Evolutionary conservation across 2,113 vertebrate species (phyloP).

Genomic region (Dromas ardeola): DNA sequence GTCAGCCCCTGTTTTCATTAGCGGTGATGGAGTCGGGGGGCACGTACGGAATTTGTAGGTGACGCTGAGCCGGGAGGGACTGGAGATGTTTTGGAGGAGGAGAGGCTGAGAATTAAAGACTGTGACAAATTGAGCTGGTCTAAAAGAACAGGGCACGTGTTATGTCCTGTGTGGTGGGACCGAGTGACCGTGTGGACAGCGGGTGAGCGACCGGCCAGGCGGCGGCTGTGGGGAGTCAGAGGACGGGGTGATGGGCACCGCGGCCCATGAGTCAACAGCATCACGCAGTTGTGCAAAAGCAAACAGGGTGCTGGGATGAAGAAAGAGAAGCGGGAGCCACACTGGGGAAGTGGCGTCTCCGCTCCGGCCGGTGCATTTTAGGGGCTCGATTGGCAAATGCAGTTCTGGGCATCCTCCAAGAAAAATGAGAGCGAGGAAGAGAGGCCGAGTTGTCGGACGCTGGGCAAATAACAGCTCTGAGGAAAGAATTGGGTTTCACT

Average conservation of each 20-base stretch:
- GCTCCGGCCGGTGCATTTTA: not conserved
- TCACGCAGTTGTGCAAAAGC: not conserved
- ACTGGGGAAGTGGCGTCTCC: rapidly evolving
- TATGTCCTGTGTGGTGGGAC: not conserved
- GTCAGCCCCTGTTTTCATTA: not conserved
- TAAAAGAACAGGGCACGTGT: not conserved
- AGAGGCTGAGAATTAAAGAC: not conserved
- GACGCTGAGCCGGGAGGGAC: not conserved
- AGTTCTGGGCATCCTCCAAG: not conserved
- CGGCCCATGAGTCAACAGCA: not conserved
- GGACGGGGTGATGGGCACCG: not conserved
- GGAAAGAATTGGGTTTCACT: not conserved
- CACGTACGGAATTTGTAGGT: not conserved
- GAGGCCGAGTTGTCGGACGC: not conserved
- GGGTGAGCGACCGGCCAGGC: not conserved
- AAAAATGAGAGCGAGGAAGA: not conserved
- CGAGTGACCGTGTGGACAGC: not conserved
- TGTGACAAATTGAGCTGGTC: not conserved
- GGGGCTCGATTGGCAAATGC: not conserved
- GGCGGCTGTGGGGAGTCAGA: not conserved
- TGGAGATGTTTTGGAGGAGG: not conserved
- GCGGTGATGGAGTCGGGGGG: not conserved
- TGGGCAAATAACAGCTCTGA: not conserved
- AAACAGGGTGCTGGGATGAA: not conserved
- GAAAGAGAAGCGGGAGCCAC: not conserved